A percentile compares a stretch with the other conserved stretches of the same genome.
Conservation (phyloP, 2,888 invertebrate species). For the Siphlonurus alternatus region DNA sequence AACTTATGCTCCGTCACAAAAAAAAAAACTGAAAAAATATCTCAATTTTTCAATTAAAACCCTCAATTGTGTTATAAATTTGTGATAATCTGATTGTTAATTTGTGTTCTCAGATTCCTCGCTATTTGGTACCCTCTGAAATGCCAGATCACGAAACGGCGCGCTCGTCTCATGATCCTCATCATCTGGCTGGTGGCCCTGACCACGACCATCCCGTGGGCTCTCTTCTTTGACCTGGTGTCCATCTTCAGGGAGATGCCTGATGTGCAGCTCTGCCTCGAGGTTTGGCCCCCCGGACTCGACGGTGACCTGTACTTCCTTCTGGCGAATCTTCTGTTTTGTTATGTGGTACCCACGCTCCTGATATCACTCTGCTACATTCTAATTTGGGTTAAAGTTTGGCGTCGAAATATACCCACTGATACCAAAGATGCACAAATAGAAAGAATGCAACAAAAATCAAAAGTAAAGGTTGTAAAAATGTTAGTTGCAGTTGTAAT, state of each 20-base stretch:
- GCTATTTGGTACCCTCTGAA: conserved; percentile 92
- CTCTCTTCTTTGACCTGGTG: conserved; percentile 71
- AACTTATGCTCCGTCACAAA: no score
- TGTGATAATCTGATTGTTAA: no score
- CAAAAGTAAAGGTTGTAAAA: conserved; percentile 86
- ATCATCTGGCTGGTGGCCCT: conserved; percentile 81
- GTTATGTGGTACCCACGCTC: conserved; percentile 81
- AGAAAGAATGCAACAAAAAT: conserved; percentile 85
- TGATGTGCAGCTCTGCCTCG: conserved; percentile 55
- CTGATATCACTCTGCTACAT: conserved; percentile 84
- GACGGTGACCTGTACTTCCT: conserved; percentile 75
- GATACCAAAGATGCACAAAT: conserved; percentile 82
- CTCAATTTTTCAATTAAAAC: no score
- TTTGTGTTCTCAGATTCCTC: conserved; percentile 60
- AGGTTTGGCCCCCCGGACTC: conserved; percentile 71
- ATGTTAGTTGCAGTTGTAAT: conserved; percentile 88
- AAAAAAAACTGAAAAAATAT: no score
- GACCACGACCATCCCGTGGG: conserved; percentile 76
- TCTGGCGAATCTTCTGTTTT: conserved; percentile 71
- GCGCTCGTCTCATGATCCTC: conserved; percentile 73
- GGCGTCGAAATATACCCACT: conserved; percentile 73
- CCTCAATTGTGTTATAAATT: no score
- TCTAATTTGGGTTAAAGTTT: conserved; percentile 72
- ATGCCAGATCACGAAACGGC: conserved; percentile 74
- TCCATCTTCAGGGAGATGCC: conserved; percentile 56